phyloP scores from a whole-genome alignment of 2,113 vertebrate species.

The Fregetta grallaria region DNA sequence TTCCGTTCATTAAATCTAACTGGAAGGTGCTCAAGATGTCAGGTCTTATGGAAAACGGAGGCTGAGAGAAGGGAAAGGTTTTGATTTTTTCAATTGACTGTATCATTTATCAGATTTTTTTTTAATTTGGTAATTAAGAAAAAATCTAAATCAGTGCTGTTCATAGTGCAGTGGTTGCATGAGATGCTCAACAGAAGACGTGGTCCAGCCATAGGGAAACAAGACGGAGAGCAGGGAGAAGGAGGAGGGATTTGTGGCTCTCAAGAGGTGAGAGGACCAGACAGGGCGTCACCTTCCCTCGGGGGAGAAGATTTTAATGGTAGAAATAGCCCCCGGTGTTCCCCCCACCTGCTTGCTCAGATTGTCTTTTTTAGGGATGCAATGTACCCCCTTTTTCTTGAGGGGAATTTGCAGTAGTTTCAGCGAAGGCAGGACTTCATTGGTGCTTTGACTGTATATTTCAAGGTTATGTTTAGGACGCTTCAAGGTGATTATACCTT shows the following conservation, averaged over 20 bases:
- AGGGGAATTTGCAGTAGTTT: not conserved
- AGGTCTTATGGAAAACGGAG: not conserved
- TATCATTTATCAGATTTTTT: not conserved
- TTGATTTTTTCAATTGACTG: not conserved
- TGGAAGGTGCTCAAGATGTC: not conserved
- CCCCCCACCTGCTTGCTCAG: not conserved
- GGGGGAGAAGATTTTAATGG: not conserved
- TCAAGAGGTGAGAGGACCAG: not conserved
- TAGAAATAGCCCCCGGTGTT: accelerated
- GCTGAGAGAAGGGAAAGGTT: not conserved
- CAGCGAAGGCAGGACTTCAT: not conserved
- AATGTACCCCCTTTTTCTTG: not conserved
- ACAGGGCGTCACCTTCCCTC: accelerated
- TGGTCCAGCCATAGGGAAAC: not conserved
- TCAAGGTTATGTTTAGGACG: accelerated
- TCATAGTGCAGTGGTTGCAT: not conserved
- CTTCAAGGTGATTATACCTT: not conserved
- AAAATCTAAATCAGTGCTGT: not conserved
- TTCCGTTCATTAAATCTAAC: not conserved
- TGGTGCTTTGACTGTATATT: not conserved
- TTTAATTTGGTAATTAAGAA: not conserved
- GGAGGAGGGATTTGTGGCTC: not conserved
- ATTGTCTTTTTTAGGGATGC: not conserved
- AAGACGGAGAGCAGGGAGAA: accelerated
- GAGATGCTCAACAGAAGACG: not conserved